Evolutionary conservation across 2,888 invertebrate species (phyloP).

Genomic region (Panorpa germanica): DNA sequence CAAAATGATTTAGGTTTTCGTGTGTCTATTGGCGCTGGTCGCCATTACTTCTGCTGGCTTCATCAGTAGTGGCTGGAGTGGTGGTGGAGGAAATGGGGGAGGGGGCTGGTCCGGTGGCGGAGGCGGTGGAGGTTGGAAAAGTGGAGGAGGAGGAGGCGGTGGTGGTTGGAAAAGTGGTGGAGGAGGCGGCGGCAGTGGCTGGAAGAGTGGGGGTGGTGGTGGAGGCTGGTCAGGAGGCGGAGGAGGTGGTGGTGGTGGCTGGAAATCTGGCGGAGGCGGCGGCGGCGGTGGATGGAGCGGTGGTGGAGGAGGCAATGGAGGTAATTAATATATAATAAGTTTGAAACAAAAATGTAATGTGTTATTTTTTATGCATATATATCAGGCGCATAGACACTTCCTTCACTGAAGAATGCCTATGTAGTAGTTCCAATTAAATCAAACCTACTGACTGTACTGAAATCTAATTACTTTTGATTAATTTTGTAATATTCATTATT

Average conservation of each 20-base stretch:
- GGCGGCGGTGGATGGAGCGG: conserved; percentile 4
- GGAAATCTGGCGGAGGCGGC: conserved; percentile 2
- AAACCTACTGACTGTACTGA: too few relatives aligned
- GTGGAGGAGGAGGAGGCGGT: neutral
- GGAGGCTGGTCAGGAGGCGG: conserved; percentile 5
- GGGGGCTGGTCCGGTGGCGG: conserved; percentile 3
- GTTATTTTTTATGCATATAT: too few relatives aligned
- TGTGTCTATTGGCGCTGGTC: conserved; percentile 12
- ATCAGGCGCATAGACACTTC: too few relatives aligned
- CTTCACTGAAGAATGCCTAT: too few relatives aligned
- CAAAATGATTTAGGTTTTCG: too few relatives aligned
- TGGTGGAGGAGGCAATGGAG: too few relatives aligned
- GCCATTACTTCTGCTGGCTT: too few relatives aligned
- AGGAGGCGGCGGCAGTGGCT: neutral
- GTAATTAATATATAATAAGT: too few relatives aligned
- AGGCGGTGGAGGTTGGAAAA: conserved; percentile 1
- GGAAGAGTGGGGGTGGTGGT: neutral
- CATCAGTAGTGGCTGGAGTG: conserved; percentile 10
- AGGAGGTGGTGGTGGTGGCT: conserved; percentile 3
- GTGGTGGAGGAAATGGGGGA: conserved; percentile 1
- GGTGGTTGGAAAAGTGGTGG: conserved; percentile 3
- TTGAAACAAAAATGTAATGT: too few relatives aligned
- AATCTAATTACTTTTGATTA: too few relatives aligned
- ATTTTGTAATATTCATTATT: too few relatives aligned
- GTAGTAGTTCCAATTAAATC: too few relatives aligned